Conservation (phyloP, 2,797 vertebrate genomes). For the Simalia tracyae region DNA sequence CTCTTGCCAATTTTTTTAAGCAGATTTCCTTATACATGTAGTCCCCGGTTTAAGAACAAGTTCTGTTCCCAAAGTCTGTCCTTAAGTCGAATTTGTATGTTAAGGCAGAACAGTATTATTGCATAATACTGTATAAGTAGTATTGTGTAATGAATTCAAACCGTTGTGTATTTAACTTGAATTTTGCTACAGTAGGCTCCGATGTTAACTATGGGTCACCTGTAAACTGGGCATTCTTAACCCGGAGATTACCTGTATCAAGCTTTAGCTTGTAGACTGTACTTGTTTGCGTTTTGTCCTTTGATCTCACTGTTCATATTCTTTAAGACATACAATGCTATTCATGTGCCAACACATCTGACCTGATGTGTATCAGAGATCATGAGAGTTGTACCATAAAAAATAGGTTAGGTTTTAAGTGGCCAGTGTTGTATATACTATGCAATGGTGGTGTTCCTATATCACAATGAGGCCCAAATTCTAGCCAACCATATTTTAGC, state of each 20-base stretch:
- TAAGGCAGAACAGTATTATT: too few relatives aligned
- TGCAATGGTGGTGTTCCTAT: background rate
- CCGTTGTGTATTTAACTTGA: too few relatives aligned
- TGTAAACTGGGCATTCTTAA: too few relatives aligned
- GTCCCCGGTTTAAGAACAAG: too few relatives aligned
- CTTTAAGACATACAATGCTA: background rate
- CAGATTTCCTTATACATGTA: background rate
- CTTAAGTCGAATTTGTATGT: too few relatives aligned
- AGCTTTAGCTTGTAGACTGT: background rate
- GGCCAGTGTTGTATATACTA: too few relatives aligned
- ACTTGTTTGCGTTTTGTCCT: background rate
- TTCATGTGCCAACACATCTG: background rate
- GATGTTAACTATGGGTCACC: too few relatives aligned
- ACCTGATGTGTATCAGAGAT: background rate
- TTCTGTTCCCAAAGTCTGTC: too few relatives aligned
- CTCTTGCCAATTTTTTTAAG: background rate
- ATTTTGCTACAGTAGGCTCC: too few relatives aligned
- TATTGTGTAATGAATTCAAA: too few relatives aligned
- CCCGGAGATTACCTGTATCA: background rate
- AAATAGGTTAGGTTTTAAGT: background rate
- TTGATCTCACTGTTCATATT: background rate
- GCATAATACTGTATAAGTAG: too few relatives aligned
- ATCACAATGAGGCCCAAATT: background rate
- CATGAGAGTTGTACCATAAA: background rate
- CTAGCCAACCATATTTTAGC: background rate